These are phyloP conservation scores for Butastur rufipennis DNA, from an alignment of 2,113 vertebrate genomes.

Conservation along the genomic window DNA sequence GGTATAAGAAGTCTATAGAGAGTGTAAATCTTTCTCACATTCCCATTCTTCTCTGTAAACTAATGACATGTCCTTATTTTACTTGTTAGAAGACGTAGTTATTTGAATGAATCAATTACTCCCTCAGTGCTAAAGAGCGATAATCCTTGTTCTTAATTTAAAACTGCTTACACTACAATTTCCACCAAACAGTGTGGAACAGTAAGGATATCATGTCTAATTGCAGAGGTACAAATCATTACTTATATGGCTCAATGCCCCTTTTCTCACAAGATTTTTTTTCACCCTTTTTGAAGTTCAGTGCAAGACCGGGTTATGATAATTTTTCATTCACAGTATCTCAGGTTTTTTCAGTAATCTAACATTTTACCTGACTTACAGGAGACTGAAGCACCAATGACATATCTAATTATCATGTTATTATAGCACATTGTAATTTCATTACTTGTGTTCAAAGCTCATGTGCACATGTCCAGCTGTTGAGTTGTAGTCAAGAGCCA, in stretches of 20 bases:
- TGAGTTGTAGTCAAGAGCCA: not conserved
- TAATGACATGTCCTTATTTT: not conserved
- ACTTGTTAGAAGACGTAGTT: not conserved
- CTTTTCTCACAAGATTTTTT: not conserved
- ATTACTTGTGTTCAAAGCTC: not conserved
- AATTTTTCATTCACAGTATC: not conserved
- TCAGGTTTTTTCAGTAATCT: not conserved
- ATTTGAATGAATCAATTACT: constrained; percentile 5
- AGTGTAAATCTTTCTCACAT: not conserved
- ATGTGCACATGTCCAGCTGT: not conserved
- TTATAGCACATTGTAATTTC: not conserved
- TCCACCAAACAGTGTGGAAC: not conserved
- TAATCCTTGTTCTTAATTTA: constrained; percentile 11
- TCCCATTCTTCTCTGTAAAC: constrained; percentile 9
- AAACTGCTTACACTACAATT: constrained; percentile 6
- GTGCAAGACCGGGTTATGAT: not conserved
- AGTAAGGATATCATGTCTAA: not conserved
- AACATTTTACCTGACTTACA: not conserved
- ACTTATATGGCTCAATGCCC: not conserved
- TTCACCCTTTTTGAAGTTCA: not conserved
- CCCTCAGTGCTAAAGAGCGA: not conserved
- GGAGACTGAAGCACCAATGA: not conserved
- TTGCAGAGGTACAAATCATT: not conserved
- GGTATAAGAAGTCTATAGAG: not conserved
- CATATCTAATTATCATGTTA: not conserved